Evolutionary conservation across 2,888 invertebrate species (phyloP).

Genomic region (Platycheirus rosarum): DNA sequence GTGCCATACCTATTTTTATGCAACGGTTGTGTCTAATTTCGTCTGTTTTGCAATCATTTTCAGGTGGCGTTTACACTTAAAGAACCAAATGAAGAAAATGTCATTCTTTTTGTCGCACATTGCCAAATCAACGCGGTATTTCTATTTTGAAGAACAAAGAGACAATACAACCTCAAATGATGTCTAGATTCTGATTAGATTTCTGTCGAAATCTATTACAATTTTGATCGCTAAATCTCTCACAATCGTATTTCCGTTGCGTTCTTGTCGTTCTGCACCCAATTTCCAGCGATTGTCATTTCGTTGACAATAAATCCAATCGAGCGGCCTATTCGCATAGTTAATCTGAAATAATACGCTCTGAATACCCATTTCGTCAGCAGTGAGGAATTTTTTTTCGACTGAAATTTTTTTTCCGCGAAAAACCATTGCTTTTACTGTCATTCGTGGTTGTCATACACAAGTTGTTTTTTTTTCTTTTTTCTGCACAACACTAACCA

Average conservation of each 20-base stretch:
- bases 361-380: constrained; percentile 43
- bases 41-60: too few relatives aligned
- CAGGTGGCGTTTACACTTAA: too few relatives aligned
- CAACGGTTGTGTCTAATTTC: too few relatives aligned
- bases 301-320: constrained; percentile 57
- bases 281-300: constrained; percentile 65
- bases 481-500: constrained; percentile 13
- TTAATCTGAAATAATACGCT: constrained; percentile 61
- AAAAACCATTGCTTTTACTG: constrained; percentile 12
- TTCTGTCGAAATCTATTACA: background rate
- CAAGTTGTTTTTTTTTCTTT: constrained; percentile 29
- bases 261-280: constrained; percentile 27
- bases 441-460: constrained; percentile 59
- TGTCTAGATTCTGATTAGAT: background rate
- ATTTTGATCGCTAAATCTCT: background rate
- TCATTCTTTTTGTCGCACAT: background rate
- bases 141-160: background rate
- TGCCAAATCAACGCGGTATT: background rate
- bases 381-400: constrained; percentile 13
- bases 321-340: constrained; percentile 70
- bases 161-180: background rate
- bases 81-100: background rate
- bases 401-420: background rate
- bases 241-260: constrained; percentile 45
- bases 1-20: too few relatives aligned